phyloP scores from a whole-genome alignment of 1,140 invertebrate genomes.

The Drusus annulatus region DNA sequence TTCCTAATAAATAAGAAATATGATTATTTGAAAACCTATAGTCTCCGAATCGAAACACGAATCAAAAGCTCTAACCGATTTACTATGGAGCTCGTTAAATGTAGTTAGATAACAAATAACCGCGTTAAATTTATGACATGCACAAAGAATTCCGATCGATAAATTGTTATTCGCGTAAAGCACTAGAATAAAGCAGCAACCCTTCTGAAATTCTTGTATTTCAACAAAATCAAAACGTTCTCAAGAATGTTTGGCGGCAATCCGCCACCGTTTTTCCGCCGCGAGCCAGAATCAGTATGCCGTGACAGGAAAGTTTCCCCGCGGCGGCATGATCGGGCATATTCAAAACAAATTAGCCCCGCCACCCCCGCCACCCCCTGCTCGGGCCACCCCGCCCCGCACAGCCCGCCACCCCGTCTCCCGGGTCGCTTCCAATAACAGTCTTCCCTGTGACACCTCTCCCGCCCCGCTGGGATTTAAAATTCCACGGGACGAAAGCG shows the following conservation, averaged over 20 bases:
- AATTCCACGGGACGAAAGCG: constrained; percentile 26
- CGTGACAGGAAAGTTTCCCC: constrained; percentile 23
- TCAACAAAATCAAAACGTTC: constrained; percentile 43
- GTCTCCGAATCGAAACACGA: not conserved
- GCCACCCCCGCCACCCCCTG: not conserved
- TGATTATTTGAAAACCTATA: too few species aligned
- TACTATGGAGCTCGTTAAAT: not conserved
- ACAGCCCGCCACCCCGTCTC: not conserved
- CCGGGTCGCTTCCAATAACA: constrained; percentile 2
- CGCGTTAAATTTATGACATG: not conserved
- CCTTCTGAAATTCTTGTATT: constrained; percentile 24
- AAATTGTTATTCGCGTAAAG: not conserved
- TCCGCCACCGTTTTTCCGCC: constrained; percentile 28
- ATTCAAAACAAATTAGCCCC: constrained; percentile 56
- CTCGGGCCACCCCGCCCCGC: too few species aligned
- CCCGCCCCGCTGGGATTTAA: constrained; percentile 2
- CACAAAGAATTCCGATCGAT: not conserved
- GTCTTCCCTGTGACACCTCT: not conserved
- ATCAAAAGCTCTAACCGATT: not conserved
- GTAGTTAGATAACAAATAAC: not conserved
- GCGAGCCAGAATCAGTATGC: constrained; percentile 51
- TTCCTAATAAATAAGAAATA: too few species aligned
- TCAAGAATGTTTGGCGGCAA: constrained; percentile 23
- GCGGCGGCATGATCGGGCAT: constrained; percentile 55
- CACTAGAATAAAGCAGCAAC: constrained; percentile 5